A percentile compares a stretch with the other conserved stretches of the same genome.
These are phyloP conservation scores for Tanytarsus gracilentus DNA, from an alignment of 2,888 invertebrate genomes.

Conservation along the genomic window DNA sequence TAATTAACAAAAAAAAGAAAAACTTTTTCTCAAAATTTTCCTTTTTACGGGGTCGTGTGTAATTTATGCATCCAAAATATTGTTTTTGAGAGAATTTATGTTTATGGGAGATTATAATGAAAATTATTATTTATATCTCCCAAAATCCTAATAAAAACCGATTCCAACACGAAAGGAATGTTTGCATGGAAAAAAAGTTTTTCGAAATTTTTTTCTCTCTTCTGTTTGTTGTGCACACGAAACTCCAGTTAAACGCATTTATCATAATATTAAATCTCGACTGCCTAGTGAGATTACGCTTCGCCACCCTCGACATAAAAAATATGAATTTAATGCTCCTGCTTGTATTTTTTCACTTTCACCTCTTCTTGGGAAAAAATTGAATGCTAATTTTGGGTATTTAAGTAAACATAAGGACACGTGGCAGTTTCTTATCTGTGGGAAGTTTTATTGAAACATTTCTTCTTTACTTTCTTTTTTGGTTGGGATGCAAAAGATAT, in stretches of 20 bases:
- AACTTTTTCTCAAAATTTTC: not conserved
- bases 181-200: not conserved
- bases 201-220: not conserved
- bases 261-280: slow-evolving; percentile 12
- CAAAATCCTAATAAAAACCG: slow-evolving; percentile 17
- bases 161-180: slow-evolving; percentile 1
- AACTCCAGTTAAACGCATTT: slow-evolving; percentile 6
- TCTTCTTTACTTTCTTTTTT: not conserved
- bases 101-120: slow-evolving; percentile 26
- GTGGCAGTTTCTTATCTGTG: slow-evolving; percentile 14
- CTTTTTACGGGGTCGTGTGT: not conserved
- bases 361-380: not conserved
- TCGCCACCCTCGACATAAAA: not conserved
- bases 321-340: not conserved
- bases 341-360: not conserved
- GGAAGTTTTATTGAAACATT: not conserved
- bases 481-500: too few species aligned
- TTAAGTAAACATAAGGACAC: slow-evolving; percentile 12
- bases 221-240: not conserved
- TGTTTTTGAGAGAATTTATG: slow-evolving; percentile 23
- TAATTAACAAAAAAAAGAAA: not conserved
- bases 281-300: not conserved
- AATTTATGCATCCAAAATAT: slow-evolving; percentile 24
- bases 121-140: slow-evolving; percentile 27
- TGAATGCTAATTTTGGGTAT: slow-evolving; percentile 6